Percentiles rank a stretch among this genome's conserved stretches.
Evolutionary conservation across 2,113 vertebrate genomes (phyloP).

Genomic region (Hemibagrus wyckioides): DNA sequence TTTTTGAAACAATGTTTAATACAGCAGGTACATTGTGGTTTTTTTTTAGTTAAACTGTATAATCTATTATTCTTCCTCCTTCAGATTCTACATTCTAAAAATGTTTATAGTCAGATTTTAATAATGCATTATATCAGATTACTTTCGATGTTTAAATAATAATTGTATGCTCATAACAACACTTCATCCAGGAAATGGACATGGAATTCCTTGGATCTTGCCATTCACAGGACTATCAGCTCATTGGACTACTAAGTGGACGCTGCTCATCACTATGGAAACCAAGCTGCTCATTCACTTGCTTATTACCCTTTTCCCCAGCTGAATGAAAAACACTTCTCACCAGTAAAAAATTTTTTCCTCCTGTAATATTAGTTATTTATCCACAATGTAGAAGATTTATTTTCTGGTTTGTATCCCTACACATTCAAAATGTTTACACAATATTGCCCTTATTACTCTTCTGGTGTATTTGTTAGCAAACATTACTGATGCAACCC

Average conservation of each 20-base stretch:
- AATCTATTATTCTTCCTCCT: neutral
- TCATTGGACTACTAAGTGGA: neutral
- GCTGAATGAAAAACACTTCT: neutral
- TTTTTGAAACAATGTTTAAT: neutral
- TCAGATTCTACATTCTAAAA: neutral
- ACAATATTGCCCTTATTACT: neutral
- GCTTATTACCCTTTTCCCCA: neutral
- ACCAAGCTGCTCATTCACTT: conserved; percentile 13
- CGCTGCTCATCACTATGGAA: neutral
- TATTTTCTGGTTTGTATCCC: neutral
- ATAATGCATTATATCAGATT: neutral
- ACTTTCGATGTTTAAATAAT: neutral
- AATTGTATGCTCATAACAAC: neutral
- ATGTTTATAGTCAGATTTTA: neutral
- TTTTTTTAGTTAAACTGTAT: neutral
- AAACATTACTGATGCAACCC: neutral
- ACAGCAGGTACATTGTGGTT: neutral
- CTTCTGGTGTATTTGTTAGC: neutral
- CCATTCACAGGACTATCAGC: neutral
- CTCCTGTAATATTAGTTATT: neutral
- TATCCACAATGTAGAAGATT: neutral
- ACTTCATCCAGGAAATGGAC: neutral
- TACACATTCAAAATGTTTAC: neutral
- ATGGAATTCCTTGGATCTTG: neutral
- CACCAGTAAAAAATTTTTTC: neutral